phyloP scores from a whole-genome alignment of 2,797 vertebrate species.

The Spatula versicolor region DNA sequence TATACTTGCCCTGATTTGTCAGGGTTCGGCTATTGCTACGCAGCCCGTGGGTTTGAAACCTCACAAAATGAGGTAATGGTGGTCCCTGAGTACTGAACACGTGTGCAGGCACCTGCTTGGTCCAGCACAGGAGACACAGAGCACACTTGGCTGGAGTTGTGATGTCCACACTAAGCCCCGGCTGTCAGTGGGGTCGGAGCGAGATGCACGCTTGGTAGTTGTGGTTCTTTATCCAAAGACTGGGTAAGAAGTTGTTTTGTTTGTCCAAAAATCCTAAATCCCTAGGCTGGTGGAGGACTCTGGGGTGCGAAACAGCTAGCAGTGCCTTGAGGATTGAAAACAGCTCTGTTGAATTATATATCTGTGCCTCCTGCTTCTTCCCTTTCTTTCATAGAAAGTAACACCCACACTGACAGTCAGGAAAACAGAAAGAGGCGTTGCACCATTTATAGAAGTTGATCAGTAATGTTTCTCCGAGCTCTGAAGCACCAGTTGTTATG shows the following conservation, averaged over 20 bases:
- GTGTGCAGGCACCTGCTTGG: not conserved
- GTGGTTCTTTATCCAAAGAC: not conserved
- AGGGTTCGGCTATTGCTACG: not conserved
- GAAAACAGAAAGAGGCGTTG: conserved; percentile 46
- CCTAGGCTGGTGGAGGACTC: not conserved
- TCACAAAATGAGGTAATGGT: not conserved
- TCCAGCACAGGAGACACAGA: not conserved
- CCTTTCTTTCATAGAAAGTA: conserved; percentile 38
- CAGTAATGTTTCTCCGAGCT: conserved; percentile 28
- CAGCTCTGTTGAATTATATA: conserved; percentile 8
- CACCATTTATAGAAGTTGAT: conserved; percentile 46
- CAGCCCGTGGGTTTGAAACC: not conserved
- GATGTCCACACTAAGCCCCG: not conserved
- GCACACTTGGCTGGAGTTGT: not conserved
- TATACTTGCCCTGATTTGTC: not conserved
- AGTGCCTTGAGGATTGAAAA: conserved; percentile 6
- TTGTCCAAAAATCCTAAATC: not conserved
- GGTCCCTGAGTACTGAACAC: not conserved
- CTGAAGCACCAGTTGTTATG: not conserved
- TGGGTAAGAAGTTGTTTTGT: not conserved
- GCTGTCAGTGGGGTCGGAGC: not conserved
- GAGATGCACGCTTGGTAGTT: not conserved
- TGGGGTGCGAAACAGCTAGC: not conserved
- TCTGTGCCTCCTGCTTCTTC: conserved; percentile 9
- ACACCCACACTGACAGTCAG: conserved; percentile 28